Conservation (phyloP, 2,888 invertebrate genomes). For the Hirtodrosophila duncani region DNA sequence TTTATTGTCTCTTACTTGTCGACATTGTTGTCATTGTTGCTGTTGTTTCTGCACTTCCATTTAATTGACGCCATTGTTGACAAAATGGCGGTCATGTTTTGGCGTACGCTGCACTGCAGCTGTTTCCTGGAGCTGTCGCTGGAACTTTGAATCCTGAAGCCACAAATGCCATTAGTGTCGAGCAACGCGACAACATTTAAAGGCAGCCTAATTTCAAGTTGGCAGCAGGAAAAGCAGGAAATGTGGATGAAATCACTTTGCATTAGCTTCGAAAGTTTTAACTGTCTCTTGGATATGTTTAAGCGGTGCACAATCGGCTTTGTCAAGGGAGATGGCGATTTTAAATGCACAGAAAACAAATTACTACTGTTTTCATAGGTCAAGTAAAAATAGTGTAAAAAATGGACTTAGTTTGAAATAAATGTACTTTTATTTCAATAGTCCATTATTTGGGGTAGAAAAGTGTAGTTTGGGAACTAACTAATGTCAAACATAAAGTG, state of each 20-base stretch:
- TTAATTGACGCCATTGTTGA: constrained; percentile 71
- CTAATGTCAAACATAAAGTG: too few species aligned
- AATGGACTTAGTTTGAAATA: too few species aligned
- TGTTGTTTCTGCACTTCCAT: constrained; percentile 39
- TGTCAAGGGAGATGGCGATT: background rate
- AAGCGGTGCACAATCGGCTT: background rate
- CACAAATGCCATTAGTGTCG: constrained; percentile 52
- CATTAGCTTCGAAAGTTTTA: constrained; percentile 33
- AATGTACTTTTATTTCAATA: too few species aligned
- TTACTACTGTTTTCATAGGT: too few species aligned
- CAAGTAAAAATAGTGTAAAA: too few species aligned
- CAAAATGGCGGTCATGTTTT: constrained; percentile 62
- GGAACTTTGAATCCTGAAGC: constrained; percentile 19
- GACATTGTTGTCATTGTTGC: constrained; percentile 15
- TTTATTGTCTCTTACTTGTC: constrained; percentile 60
- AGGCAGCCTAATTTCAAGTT: constrained; percentile 5
- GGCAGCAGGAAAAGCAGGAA: background rate
- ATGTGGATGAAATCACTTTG: constrained; percentile 20
- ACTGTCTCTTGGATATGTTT: background rate
- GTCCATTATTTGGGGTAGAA: too few species aligned
- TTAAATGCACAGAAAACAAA: too few species aligned
- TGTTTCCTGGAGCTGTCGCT: constrained; percentile 12
- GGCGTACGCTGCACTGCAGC: constrained; percentile 29
- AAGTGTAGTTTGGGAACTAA: too few species aligned
- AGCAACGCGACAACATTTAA: constrained; percentile 8